Base-by-base conservation (phyloP, 1,140 invertebrate species). In the Magallana gigas region DNA sequence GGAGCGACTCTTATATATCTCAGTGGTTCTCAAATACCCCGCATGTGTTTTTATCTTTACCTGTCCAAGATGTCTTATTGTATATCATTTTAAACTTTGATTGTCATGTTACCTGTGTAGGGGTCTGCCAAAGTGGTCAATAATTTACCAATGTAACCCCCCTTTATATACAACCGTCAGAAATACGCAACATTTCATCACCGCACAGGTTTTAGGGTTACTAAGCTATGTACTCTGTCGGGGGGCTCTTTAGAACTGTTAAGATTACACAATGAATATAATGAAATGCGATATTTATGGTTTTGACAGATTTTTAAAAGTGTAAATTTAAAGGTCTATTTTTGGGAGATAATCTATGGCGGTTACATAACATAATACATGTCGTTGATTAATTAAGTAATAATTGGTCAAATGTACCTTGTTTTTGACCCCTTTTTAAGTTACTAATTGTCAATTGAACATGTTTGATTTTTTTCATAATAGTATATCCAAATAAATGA, bases 41-140 rank as follows among this genome's bases (percentile, higher is more conserved):
- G n/a, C 18, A 29, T 71, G 23, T 71, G 23, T 71, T 71, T 71
- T 71, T 71, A 71, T 71, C 68, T 71, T 29, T 71, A 71, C 68
- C 68, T 71, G 68, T 71, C 68, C 9, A 71, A 36, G 18, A 11
- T 71, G 68, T 71, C 23, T 29, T 71, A 71, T 71, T 71, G 36
- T 71, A 71, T 71, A 71, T 71, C 68, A 36, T 71, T 48, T 71
- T 71, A 48, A 71, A 18, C n/a, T 71, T 71, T 71, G 68, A 71
- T 71, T 71, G 68, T 71, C 68, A 48, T 71, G 68, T 71, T 18
- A 29, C 23, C 68, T 29, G 12, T 29, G 68, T 8, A 23, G 23
- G 68, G 68, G 11, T 23, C 23, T 29, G 8, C 11, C 18, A 71
- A 18, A 71, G 68, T 71, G 68, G 68, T 71, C n/a, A 71, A 71